Percentiles rank a stretch among this genome's conserved stretches.
phyloP scores from a whole-genome alignment of 2,797 vertebrate species.

The Gallinago nigripennis region DNA sequence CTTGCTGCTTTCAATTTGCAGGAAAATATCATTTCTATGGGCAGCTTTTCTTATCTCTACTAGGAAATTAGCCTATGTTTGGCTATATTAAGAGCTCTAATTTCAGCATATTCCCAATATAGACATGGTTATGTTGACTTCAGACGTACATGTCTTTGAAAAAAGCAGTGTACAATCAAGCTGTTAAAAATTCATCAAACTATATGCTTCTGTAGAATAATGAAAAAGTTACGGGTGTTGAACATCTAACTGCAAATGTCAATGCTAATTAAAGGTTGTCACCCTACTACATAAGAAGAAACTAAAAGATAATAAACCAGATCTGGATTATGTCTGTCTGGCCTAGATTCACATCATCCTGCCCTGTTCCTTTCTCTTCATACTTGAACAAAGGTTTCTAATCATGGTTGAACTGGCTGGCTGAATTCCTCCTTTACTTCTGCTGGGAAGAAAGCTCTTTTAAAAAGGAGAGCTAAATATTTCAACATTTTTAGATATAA shows the following conservation, averaged over 20 bases:
- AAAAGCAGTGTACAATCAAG: not conserved
- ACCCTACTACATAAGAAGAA: not conserved
- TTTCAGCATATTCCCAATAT: not conserved
- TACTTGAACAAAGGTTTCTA: not conserved
- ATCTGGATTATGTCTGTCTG: constrained; percentile 3
- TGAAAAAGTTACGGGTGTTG: not conserved
- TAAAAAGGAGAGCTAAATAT: not conserved
- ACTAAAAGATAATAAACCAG: not conserved
- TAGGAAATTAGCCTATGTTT: not conserved
- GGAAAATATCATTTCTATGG: not conserved
- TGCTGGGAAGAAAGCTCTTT: not conserved
- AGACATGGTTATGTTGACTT: not conserved
- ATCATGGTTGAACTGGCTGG: not conserved
- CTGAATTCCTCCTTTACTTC: not conserved
- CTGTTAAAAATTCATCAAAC: not conserved
- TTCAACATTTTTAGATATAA: not conserved
- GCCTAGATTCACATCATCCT: not conserved
- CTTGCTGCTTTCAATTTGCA: not conserved
- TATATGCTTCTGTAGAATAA: not conserved
- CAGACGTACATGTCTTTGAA: not conserved
- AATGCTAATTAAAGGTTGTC: not conserved
- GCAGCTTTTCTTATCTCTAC: not conserved
- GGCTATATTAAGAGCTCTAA: not conserved
- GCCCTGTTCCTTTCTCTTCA: not conserved
- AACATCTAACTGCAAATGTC: not conserved